These are phyloP conservation scores for Pemphredon lugubris DNA, from an alignment of 2,888 invertebrate species.

Conservation along the genomic window DNA sequence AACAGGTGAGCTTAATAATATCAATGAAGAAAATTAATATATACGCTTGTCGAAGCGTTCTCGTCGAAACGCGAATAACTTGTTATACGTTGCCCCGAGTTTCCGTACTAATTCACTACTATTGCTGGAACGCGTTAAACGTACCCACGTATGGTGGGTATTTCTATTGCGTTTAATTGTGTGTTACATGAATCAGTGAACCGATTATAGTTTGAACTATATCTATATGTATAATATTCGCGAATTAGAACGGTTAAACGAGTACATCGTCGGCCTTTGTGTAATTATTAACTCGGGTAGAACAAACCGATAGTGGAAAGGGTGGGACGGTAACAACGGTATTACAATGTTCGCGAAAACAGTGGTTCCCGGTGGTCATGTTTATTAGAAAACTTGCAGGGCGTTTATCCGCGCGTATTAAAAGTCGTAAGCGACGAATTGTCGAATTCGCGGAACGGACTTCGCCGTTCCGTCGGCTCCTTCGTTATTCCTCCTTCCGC, in stretches of 20 bases:
- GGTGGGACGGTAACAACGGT: neutral
- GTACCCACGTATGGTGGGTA: constrained; percentile 36
- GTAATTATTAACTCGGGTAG: constrained; percentile 46
- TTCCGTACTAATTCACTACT: too few species aligned
- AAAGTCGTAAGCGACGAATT: constrained; percentile 3
- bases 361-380: too few species aligned
- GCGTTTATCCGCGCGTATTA: neutral
- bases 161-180: constrained; percentile 39
- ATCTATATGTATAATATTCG: constrained; percentile 44
- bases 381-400: neutral
- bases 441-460: neutral
- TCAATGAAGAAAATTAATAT: too few species aligned
- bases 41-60: too few species aligned
- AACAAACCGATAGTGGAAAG: constrained; percentile 23
- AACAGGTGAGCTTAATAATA: too few species aligned
- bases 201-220: constrained; percentile 44
- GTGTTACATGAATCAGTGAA: constrained; percentile 55
- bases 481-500: constrained; percentile 3
- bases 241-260: constrained; percentile 52
- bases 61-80: too few species aligned
- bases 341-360: too few species aligned
- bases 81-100: too few species aligned
- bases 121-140: constrained; percentile 41
- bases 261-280: constrained; percentile 45
- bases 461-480: neutral